Conservation (phyloP, 2,113 vertebrate genomes). For the Chaenogobius annularis region DNA sequence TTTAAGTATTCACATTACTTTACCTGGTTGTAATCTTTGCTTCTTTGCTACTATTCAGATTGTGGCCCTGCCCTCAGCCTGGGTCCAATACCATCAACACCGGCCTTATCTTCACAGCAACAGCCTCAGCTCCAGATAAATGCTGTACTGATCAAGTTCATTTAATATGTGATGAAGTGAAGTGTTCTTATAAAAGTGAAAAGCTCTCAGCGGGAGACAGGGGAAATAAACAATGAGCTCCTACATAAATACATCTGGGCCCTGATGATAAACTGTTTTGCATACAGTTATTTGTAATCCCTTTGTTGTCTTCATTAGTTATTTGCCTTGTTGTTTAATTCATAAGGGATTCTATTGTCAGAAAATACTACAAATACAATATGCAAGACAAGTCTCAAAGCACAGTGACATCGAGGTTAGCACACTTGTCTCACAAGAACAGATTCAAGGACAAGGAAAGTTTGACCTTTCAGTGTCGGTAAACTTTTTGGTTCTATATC, state of each 20-base stretch:
- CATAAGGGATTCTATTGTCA: neutral
- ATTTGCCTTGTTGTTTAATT: neutral
- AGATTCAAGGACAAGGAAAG: neutral
- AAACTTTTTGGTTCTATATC: too few relatives aligned
- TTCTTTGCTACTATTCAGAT: neutral
- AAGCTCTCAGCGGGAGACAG: conserved; percentile 5
- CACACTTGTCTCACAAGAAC: neutral
- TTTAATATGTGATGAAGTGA: neutral
- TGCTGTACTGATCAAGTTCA: neutral
- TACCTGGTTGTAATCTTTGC: neutral
- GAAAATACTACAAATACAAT: conserved; percentile 1
- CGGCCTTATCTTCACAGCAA: conserved; percentile 3
- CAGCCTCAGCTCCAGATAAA: neutral
- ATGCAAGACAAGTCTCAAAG: neutral
- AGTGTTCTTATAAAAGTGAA: neutral
- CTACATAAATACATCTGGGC: neutral
- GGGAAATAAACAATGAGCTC: conserved; percentile 3
- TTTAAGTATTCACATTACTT: neutral
- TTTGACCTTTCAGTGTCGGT: too few relatives aligned
- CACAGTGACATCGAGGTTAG: neutral
- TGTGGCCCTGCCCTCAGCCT: neutral
- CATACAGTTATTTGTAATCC: neutral
- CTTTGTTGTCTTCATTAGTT: conserved; percentile 3
- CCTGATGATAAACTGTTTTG: conserved; percentile 4
- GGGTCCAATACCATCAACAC: neutral